These are phyloP conservation scores for Prinia subflava DNA, from an alignment of 2,113 vertebrate genomes.

Conservation along the genomic window DNA sequence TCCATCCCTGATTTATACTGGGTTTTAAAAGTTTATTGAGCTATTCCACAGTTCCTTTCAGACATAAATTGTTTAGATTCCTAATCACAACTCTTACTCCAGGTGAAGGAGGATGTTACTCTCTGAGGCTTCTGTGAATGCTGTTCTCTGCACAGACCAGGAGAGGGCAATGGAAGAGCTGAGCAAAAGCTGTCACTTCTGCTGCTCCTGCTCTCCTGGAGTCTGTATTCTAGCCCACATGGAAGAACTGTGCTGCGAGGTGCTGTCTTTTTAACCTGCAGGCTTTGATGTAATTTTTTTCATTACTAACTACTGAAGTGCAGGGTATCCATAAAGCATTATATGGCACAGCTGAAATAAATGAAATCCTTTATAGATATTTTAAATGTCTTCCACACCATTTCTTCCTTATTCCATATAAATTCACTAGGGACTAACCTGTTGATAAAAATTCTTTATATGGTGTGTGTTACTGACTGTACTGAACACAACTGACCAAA, in stretches of 20 bases:
- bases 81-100: neutral
- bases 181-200: neutral
- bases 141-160: neutral
- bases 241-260: neutral
- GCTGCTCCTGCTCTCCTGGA: neutral
- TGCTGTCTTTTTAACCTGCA: neutral
- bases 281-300: neutral
- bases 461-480: neutral
- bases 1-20: neutral
- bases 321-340: neutral
- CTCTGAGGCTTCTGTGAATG: neutral
- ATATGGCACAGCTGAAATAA: neutral
- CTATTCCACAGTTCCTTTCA: neutral
- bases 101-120: neutral
- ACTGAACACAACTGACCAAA: neutral
- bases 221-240: neutral
- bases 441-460: neutral
- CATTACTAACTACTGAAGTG: neutral
- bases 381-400: neutral
- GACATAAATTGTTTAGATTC: neutral
- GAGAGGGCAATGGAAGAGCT: slow-evolving; percentile 40
- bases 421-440: neutral
- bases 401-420: neutral
- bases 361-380: neutral
- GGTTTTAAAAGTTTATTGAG: neutral